Evolutionary conservation across 2,888 invertebrate genomes (phyloP), one percentile per base, ranked within the genome.

Genomic region (Microplitis deprimator): DNA sequence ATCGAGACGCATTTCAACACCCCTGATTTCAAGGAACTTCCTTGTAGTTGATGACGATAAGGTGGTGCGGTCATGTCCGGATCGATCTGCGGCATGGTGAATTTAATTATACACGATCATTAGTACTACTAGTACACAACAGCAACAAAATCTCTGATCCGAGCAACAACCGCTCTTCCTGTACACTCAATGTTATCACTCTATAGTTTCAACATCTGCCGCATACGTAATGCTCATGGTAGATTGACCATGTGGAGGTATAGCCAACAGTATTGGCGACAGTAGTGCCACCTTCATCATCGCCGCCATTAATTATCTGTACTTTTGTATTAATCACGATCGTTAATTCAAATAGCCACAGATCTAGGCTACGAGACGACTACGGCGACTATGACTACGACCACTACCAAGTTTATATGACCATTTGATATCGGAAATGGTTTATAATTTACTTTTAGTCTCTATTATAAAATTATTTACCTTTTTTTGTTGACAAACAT

Each of bases 1-100:
- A 50, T 10, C 13, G 13, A 50, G 89, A 83, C 88, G 90, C 81
- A 89, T 88, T 77, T 89, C 90, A 82, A 87, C 89, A 77, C 89
- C 85, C 73, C 77, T 81, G 77, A 82, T 76, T 76, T 76, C 83
- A 78, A 80, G 80, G 69, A 73, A 80, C 76, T 8, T 13, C 13
- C 8, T 50, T 10, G 77, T 76, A 74, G 79, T 38, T 10, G 78
- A 75, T 68, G 78, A 75, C 70, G 80, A 79, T 71, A 82, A 80
- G 76, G 84, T 81, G 73, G 85, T 85, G 74, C 85, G 84, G 76
- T 88, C 88, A 78, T 89, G 87, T 79, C 87, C 87, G 82, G 86
- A 87, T 84, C 87, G 83, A 71, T 77, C 85, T 60, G 83, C 84
- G 71, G 84, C 81, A 73, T 87, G 87, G 87, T 86, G 83, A 79